Evolutionary conservation across 2,888 invertebrate species (phyloP).

Genomic region (Cryptophagus acutangulus): DNA sequence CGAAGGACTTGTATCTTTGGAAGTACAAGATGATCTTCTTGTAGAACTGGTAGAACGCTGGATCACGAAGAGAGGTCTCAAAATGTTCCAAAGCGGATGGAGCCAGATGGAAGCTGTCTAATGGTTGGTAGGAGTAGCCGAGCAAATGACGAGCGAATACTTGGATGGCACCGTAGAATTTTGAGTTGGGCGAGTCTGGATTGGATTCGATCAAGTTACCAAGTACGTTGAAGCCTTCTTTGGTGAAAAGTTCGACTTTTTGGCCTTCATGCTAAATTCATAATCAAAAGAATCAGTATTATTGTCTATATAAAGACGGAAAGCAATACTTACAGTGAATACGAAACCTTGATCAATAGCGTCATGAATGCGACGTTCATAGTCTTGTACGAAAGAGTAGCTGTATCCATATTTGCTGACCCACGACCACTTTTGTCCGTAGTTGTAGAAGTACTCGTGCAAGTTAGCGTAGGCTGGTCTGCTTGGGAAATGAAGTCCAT

Average conservation of each 20-base stretch:
- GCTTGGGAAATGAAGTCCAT: slow-evolving; percentile 61
- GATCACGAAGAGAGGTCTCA: slow-evolving; percentile 62
- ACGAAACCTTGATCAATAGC: slow-evolving; percentile 55
- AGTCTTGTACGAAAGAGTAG: slow-evolving; percentile 44
- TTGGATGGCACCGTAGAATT: slow-evolving; percentile 51
- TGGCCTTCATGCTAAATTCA: slow-evolving; percentile 30
- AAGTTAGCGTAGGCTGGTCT: slow-evolving; percentile 57
- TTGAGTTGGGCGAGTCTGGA: slow-evolving; percentile 56
- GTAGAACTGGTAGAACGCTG: slow-evolving; percentile 63
- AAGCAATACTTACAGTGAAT: slow-evolving; percentile 36
- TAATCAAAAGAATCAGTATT: no score
- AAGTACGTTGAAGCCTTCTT: slow-evolving; percentile 60
- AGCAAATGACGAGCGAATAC: slow-evolving; percentile 56
- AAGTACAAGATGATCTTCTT: slow-evolving; percentile 57
- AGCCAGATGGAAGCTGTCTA: slow-evolving; percentile 46
- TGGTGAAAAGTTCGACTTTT: slow-evolving; percentile 55
- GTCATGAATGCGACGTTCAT: slow-evolving; percentile 55
- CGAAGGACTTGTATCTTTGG: slow-evolving; percentile 54
- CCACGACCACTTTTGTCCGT: slow-evolving; percentile 33
- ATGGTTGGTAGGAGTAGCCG: slow-evolving; percentile 45
- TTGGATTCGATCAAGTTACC: slow-evolving; percentile 63
- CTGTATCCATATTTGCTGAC: slow-evolving; percentile 52
- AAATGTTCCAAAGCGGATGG: slow-evolving; percentile 61
- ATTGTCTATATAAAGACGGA: background rate
- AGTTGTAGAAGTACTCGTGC: slow-evolving; percentile 45